Percentiles rank a stretch among this genome's conserved stretches.
phyloP scores from a whole-genome alignment of 2,888 invertebrate species.

The Agonopterix alstromeriana region DNA sequence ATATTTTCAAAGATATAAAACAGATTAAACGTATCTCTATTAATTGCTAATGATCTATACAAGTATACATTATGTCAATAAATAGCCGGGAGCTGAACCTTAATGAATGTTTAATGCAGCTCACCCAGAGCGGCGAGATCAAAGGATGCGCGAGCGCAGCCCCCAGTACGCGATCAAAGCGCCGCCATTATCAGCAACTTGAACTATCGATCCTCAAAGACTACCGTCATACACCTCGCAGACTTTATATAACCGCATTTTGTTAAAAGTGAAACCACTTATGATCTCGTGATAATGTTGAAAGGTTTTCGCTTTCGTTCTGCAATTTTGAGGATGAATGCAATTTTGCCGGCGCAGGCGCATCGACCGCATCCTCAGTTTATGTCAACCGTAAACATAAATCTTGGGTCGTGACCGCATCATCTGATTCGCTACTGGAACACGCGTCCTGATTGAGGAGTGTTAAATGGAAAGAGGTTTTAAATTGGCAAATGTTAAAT shows the following conservation, averaged over 20 bases:
- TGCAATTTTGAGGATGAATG: conserved; percentile 2
- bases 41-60: conserved; percentile 14
- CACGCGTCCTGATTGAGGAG: conserved; percentile 4
- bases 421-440: conserved; percentile 8
- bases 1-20: no score
- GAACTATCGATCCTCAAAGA: conserved; percentile 46
- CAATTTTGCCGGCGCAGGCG: conserved; percentile 15
- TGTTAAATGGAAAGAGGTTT: no score
- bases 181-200: conserved; percentile 58
- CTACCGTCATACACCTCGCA: conserved; percentile 51
- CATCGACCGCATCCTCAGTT: conserved; percentile 31
- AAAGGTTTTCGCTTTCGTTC: background rate
- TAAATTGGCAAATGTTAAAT: no score
- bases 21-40: conserved; percentile 2
- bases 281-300: background rate
- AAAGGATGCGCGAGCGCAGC: conserved; percentile 28
- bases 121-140: conserved; percentile 55
- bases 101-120: conserved; percentile 61
- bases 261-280: background rate
- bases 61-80: background rate
- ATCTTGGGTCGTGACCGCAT: conserved; percentile 19
- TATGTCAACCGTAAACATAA: conserved; percentile 44
- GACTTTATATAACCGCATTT: background rate
- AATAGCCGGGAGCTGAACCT: conserved; percentile 24
- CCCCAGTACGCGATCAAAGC: conserved; percentile 34